Evolutionary conservation across 2,888 invertebrate species (phyloP).

Genomic region (Diploptera punctata): DNA sequence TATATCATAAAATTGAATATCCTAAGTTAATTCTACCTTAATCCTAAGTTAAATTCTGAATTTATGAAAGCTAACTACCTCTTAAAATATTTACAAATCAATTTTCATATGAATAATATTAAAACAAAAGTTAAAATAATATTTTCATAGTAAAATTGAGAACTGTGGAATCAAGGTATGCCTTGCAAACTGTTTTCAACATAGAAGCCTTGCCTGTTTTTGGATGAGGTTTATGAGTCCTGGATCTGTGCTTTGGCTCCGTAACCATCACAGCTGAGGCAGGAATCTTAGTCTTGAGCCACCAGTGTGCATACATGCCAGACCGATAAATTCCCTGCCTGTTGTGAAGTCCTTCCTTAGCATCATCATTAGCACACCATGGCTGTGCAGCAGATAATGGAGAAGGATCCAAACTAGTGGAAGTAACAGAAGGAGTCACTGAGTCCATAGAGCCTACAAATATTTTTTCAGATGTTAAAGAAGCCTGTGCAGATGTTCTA

Average conservation of each 20-base stretch:
- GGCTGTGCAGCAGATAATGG: conserved; percentile 54
- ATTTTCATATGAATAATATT: too few relatives aligned
- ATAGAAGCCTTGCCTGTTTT: conserved; percentile 57
- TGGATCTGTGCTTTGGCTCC: conserved; percentile 20
- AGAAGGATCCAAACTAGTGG: conserved; percentile 57
- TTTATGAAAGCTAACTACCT: too few relatives aligned
- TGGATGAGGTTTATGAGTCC: conserved; percentile 56
- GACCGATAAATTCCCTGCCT: conserved; percentile 72
- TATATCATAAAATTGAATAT: too few relatives aligned
- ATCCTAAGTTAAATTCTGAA: too few relatives aligned
- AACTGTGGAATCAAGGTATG: conserved; percentile 21
- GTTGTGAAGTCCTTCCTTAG: conserved; percentile 48
- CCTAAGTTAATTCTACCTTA: too few relatives aligned
- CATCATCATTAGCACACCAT: conserved; percentile 13
- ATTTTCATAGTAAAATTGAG: too few relatives aligned
- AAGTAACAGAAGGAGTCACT: conserved; percentile 60
- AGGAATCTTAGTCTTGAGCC: conserved; percentile 87
- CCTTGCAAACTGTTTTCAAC: conserved; percentile 15
- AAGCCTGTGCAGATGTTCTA: conserved; percentile 67
- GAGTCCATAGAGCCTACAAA: conserved; percentile 61
- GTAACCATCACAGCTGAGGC: conserved; percentile 49
- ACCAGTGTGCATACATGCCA: conserved; percentile 91
- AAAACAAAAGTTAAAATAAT: too few relatives aligned
- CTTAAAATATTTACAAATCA: too few relatives aligned
- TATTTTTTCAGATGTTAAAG: conserved; percentile 63